Evolutionary conservation across 2,113 vertebrate genomes (phyloP), one percentile per base, ranked within the genome.

Genomic region (Rafetus swinhoei): DNA sequence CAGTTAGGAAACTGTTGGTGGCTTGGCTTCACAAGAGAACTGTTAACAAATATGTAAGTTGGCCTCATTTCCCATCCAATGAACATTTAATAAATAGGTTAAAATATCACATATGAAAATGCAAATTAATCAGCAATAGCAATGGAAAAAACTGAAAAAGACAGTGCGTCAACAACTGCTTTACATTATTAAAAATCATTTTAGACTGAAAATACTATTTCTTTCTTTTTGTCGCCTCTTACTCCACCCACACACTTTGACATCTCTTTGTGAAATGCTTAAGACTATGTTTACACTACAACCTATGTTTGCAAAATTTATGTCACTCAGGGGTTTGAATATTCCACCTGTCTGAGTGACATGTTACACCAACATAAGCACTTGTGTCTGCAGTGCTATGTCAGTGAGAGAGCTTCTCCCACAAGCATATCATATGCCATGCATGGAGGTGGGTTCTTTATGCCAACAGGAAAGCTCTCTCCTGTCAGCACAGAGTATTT

Each of bases 21-120:
- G 74, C 65, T 95, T 10, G 55, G 74, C 65, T 95, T 92, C 90
- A 90, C 92, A 39, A 84, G 81, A 93, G 62, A 94, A 55, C 14
- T 35, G 24, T 27, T 11, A 89, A 90, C 15, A 52, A 25, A 60
- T 60, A 18, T 84, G 32, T 79, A 82, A 21, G 11, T 88, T 72
- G 52, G 15, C 53, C 77, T 72, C 0, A 1, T 82, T 65, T 82
- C 24, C 72, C 56, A 81, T 72, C 77, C 90, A 84, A 92, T 94
- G 77, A 86, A 62, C 35, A 79, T 85, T 2, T 65, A 53, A 89
- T 62, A 84, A 3, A 87, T 2, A 90, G 74, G 84, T 55, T 6
- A 79, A 92, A 32, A 8, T 35, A 77, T 11, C 86, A 32, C 59
- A 86, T 72, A 62, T 87, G 89, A 90, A 7, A 86, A 27, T 11